Evolutionary conservation across 2,888 invertebrate species (phyloP), one percentile per base, ranked within the genome.

Genomic region (Rhodophaea formosa): DNA sequence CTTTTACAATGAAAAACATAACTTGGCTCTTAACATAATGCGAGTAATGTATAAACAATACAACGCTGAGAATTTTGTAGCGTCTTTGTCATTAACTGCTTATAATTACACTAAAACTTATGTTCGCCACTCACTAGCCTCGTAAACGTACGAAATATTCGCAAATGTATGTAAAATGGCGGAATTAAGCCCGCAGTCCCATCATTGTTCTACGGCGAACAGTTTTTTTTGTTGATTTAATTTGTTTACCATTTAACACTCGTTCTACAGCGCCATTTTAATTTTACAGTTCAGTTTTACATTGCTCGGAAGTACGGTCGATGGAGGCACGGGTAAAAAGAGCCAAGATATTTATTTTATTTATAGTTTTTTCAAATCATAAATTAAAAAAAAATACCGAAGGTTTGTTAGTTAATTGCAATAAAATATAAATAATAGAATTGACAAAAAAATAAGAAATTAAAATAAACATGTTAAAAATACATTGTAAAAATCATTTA

Each of bases 191-290:
- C 32, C 16, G 8, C 47, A 56, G 47, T 56, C 39, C n/a, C 14
- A 23, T 56, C 46, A 56, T 56, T 56, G 56, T 56, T 44, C n/a
- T 8, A 12, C 10, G 8, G 14, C n/a, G n/a, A 30, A 15, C 29
- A 52, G 51, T 49, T 12, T 53, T 56, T 53, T 61, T 61, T 56
- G 61, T 56, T 54, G 35, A 58, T 58, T 61, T 61, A 61, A 61
- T 59, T 54, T 59, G 57, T 57, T 55, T 59, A 59, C 47, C 59
- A 59, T 55, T 57, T 59, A 55, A 52, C 47, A 55, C 17, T 45
- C 35, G 15, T 32, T 55, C 16, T 17, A 39, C 8, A 35, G 12
- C 54, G 54, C 44, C 16, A 12, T 53, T 53, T 53, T 15, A 39
- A 53, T 17, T 53, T 53, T 53, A 53, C 51, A 15, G 32, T 51